These are phyloP conservation scores for Trichogramma pretiosum DNA, from an alignment of 1,140 invertebrate genomes.

Conservation along the genomic window DNA sequence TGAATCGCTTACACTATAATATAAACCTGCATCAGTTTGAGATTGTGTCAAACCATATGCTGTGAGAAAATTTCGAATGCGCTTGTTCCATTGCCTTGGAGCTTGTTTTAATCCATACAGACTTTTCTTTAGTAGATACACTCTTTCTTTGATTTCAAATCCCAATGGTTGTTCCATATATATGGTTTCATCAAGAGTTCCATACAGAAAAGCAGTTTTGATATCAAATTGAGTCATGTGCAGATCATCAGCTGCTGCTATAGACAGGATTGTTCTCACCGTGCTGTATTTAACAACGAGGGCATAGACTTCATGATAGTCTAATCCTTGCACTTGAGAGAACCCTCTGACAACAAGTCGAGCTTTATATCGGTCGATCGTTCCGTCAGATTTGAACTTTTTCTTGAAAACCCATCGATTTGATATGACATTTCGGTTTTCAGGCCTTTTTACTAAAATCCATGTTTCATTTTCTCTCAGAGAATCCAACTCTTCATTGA, in stretches of 20 bases:
- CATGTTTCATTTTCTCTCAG: constrained; percentile 17
- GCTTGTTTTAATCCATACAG: constrained; percentile 37
- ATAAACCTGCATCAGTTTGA: background rate
- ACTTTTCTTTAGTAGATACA: constrained; percentile 28
- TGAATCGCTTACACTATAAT: background rate
- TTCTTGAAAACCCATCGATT: constrained; percentile 21
- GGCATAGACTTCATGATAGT: constrained; percentile 30
- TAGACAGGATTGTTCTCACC: constrained; percentile 24
- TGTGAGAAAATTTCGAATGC: constrained; percentile 33
- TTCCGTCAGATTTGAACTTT: constrained; percentile 19
- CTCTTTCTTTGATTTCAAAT: constrained; percentile 18
- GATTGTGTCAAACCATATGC: background rate
- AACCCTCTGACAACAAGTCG: background rate
- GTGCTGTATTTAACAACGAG: constrained; percentile 29
- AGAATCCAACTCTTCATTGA: constrained; percentile 14
- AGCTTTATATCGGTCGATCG: constrained; percentile 10
- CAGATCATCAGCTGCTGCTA: constrained; percentile 17
- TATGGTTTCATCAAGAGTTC: constrained; percentile 28
- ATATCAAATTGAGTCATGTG: constrained; percentile 25
- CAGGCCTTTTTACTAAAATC: constrained; percentile 11
- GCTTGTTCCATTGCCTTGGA: constrained; percentile 30
- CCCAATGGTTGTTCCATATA: constrained; percentile 30
- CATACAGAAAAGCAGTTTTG: constrained; percentile 30
- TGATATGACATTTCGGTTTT: constrained; percentile 6
- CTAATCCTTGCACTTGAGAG: constrained; percentile 10